A percentile compares a stretch with the other conserved stretches of the same genome.
Evolutionary conservation across 2,113 vertebrate species (phyloP).

Genomic region (Nansenia antarctica): DNA sequence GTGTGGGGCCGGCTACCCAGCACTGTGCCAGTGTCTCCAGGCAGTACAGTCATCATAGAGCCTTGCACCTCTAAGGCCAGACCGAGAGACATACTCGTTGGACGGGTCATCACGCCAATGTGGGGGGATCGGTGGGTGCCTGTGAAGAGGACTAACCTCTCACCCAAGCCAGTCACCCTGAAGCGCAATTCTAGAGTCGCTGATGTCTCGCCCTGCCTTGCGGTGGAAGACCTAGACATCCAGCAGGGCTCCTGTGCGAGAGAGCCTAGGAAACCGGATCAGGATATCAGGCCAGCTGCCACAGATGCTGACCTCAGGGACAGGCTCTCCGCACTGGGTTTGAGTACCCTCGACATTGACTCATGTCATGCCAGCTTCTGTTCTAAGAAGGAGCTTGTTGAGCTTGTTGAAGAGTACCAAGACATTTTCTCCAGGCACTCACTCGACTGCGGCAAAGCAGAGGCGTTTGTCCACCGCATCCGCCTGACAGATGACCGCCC

Average conservation of each 20-base stretch:
- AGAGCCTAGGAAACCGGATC: too few species aligned
- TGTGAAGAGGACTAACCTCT: conserved; percentile 16
- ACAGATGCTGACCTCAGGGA: too few species aligned
- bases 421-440: too few species aligned
- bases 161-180: conserved; percentile 8
- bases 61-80: not conserved
- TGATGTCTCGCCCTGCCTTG: too few species aligned
- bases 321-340: too few species aligned
- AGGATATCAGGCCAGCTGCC: too few species aligned
- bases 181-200: too few species aligned
- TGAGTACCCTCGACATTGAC: too few species aligned
- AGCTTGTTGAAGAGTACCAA: too few species aligned
- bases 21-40: conserved; percentile 1
- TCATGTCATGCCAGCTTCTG: too few species aligned
- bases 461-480: conserved; percentile 13
- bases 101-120: conserved; percentile 7
- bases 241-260: too few species aligned
- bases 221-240: conserved; percentile 16
- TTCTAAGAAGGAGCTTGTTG: too few species aligned
- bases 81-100: conserved; percentile 8
- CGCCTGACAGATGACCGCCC: conserved; percentile 21
- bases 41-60: conserved; percentile 33
- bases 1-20: conserved; percentile 15
- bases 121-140: conserved; percentile 29
- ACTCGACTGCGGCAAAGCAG: conserved; percentile 24